phyloP scores from a whole-genome alignment of 37 sponge, comb jelly and placozoan genomes.

The Hexactinellida sp. region DNA sequence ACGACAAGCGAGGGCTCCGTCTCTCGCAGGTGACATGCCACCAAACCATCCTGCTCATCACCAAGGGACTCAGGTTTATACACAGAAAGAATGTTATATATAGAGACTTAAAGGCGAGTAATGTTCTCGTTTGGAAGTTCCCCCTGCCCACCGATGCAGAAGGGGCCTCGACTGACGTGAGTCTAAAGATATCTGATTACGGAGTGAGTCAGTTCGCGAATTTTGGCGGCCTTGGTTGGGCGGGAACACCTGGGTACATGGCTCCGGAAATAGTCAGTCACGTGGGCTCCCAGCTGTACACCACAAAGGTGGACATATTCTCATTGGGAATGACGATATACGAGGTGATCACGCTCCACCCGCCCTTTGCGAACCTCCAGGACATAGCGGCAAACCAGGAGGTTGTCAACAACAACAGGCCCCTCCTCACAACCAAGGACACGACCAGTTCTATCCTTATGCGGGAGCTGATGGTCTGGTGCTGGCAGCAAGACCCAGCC shows the following conservation, averaged over 20 bases:
- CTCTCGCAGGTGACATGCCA: neutral
- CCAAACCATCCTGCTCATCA: slow-evolving; percentile 13
- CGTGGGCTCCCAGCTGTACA: slow-evolving; percentile 25
- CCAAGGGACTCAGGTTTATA: slow-evolving; percentile 34
- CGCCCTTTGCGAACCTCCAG: slow-evolving; percentile 39
- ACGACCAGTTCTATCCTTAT: slow-evolving; percentile 46
- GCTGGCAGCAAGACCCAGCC: slow-evolving; percentile 62
- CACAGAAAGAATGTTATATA: slow-evolving; percentile 53
- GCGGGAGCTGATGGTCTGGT: slow-evolving; percentile 78
- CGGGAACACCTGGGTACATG: slow-evolving; percentile 72
- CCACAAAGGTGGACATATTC: slow-evolving; percentile 64
- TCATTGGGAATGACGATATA: slow-evolving; percentile 65
- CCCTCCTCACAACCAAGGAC: slow-evolving; percentile 42
- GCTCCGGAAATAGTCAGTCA: slow-evolving; percentile 73
- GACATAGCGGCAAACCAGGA: slow-evolving; percentile 51
- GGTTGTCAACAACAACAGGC: slow-evolving; percentile 44
- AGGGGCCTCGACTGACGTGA: slow-evolving; percentile 19
- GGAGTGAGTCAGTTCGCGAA: slow-evolving; percentile 72
- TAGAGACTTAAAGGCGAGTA: slow-evolving; percentile 65
- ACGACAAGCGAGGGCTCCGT: slow-evolving; percentile 16
- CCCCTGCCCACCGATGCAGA: slow-evolving; percentile 35
- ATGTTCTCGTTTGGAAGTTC: slow-evolving; percentile 70
- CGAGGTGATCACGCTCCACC: slow-evolving; percentile 59
- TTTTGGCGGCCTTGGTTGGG: slow-evolving; percentile 35
- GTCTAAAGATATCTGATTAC: slow-evolving; percentile 64